Percentiles rank a stretch among this genome's conserved stretches.
phyloP scores from a whole-genome alignment of 2,888 invertebrate genomes.

The Pardosa pseudoannulata region DNA sequence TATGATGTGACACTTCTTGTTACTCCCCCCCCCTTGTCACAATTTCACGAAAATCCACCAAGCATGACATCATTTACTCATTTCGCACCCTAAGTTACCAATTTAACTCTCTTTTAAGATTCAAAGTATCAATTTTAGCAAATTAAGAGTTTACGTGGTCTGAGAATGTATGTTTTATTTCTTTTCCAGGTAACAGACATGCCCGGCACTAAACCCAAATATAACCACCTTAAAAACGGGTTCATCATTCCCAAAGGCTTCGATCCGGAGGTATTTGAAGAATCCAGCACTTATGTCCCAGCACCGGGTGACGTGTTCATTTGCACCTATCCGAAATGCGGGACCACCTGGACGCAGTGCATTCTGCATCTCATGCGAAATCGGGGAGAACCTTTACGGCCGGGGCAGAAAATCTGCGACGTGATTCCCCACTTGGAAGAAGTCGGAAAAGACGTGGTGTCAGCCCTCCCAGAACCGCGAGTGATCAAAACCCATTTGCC shows the following conservation, averaged over 20 bases:
- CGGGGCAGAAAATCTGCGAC: slow-evolving; percentile 14
- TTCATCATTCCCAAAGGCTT: slow-evolving; percentile 24
- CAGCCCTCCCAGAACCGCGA: slow-evolving; percentile 26
- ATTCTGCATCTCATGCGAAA: slow-evolving; percentile 40
- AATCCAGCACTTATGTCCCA: slow-evolving; percentile 34
- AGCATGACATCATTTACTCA: no score
- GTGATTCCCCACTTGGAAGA: slow-evolving; percentile 51
- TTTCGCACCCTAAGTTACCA: no score
- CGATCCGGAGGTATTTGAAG: slow-evolving; percentile 1
- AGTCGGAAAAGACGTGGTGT: slow-evolving; percentile 15
- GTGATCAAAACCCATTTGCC: slow-evolving; percentile 76
- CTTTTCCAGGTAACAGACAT: no score
- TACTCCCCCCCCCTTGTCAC: no score
- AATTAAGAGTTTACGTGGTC: no score
- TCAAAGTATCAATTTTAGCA: no score
- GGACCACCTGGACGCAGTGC: slow-evolving; percentile 63
- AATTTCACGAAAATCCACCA: no score
- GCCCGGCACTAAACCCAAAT: slow-evolving; percentile 6
- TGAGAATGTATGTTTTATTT: no score
- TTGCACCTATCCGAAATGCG: slow-evolving; percentile 64
- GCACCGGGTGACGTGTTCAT: slow-evolving; percentile 52
- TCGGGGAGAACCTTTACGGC: slow-evolving; percentile 17
- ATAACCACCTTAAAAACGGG: slow-evolving; percentile 21
- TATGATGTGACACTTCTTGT: no score
- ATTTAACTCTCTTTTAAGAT: no score